Base-by-base conservation (phyloP, 2,113 vertebrate genomes). In the Oplegnathus fasciatus region DNA sequence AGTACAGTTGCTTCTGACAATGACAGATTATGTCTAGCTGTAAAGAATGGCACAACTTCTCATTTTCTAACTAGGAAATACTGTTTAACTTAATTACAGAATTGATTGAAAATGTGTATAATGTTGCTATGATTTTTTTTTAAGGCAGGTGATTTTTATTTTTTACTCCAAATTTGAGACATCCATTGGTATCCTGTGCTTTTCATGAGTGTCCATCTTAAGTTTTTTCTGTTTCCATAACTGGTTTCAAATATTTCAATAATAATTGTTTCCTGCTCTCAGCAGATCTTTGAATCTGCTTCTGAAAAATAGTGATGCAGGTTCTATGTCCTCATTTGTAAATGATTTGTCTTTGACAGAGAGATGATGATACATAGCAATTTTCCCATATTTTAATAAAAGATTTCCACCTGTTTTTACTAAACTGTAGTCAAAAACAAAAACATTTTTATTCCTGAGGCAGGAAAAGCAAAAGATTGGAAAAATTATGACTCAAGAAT, bases 321-420 rank as follows among this genome's bases (percentile, higher is more conserved):
- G n/a, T 58, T 80, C n/a, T 55, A 40, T 80, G 85, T 76, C 34
- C 44, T 88, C 17, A 79, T 82, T 88, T 95, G 75, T 97, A 97
- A 97, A 96, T 97, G 96, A 97, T 97, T 97, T 96, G 96, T 97
- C 94, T 96, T 96, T 96, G 95, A 91, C 95, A 96, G 95, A 96
- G 94, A 93, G 92, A 6, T 37, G 34, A 37, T 94, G 89, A 88
- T 94, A 78, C 76, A 46, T 15, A 57, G 85, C 89, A 81, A 90
- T 87, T 93, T 95, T 9, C 65, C 28, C 50, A 95, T 92, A 90
- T 95, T 96, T 89, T 92, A 94, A 94, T 95, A 94, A 94, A 97
- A 93, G 89, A 94, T 95, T 94, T 96, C 90, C 93, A 95, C 95
- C 95, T 94, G 96, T 67, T 82, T 88, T 9, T 75, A 67, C 50